Percentiles rank a stretch among this genome's conserved stretches.
phyloP scores from a whole-genome alignment of 2,888 invertebrate genomes.

The Argyresthia albistria region DNA sequence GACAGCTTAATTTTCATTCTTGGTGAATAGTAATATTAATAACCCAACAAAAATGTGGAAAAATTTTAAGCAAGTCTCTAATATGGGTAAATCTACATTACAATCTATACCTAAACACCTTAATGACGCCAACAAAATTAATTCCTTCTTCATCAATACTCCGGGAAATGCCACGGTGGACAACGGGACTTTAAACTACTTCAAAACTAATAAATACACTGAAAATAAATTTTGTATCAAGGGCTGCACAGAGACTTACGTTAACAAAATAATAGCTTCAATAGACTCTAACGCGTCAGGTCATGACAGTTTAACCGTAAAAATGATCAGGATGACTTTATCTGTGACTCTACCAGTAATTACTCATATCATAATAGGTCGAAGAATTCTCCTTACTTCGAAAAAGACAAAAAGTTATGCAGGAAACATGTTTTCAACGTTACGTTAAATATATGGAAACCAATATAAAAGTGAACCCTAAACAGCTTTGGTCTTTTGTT shows the following conservation, averaged over 20 bases:
- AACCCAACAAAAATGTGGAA: slow-evolving; percentile 2
- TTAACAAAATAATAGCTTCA: not conserved
- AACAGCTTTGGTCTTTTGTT: no score
- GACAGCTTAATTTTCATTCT: not conserved
- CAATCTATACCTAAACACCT: not conserved
- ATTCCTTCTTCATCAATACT: not conserved
- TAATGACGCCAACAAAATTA: not conserved
- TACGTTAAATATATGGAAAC: no score
- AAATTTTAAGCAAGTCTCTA: not conserved
- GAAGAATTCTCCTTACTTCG: no score
- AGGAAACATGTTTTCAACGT: no score
- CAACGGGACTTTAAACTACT: not conserved
- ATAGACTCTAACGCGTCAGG: not conserved
- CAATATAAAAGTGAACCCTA: no score
- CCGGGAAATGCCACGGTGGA: not conserved
- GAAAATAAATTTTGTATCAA: not conserved
- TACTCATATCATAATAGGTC: not conserved
- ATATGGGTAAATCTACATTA: not conserved
- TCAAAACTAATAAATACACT: not conserved
- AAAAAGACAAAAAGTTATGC: no score
- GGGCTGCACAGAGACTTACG: not conserved
- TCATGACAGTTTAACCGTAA: not conserved
- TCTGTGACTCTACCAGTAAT: not conserved
- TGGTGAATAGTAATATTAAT: slow-evolving; percentile 1
- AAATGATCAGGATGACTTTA: not conserved